Percentiles rank a stretch among this genome's conserved stretches.
Conservation (phyloP, 2,113 vertebrate species). For the Damaliscus lunatus region DNA sequence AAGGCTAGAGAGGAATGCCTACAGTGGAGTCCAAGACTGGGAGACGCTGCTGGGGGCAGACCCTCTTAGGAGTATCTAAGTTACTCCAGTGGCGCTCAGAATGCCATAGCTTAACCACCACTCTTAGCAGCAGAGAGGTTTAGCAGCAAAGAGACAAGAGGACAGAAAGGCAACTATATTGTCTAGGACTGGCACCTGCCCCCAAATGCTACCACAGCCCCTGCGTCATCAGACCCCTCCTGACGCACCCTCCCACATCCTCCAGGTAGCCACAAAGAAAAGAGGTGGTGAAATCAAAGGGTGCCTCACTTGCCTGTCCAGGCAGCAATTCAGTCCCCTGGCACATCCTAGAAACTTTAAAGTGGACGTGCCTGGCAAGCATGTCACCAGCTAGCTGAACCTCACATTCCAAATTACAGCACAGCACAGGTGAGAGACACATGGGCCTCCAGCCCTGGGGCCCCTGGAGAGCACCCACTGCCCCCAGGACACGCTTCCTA, state of each 20-base stretch:
- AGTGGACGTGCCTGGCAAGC: not conserved
- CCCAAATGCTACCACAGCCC: not conserved
- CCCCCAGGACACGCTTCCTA: constrained; percentile 35
- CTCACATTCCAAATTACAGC: not conserved
- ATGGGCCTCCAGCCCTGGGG: not conserved
- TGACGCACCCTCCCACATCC: fast-evolving
- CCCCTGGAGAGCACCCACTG: fast-evolving
- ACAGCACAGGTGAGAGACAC: not conserved
- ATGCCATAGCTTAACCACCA: fast-evolving
- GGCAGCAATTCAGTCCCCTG: not conserved
- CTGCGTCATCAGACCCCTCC: not conserved
- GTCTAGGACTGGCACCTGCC: not conserved
- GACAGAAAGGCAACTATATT: not conserved
- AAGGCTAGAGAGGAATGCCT: not conserved
- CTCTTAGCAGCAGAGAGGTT: not conserved
- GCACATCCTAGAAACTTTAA: not conserved
- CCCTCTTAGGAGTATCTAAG: fast-evolving
- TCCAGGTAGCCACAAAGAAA: not conserved
- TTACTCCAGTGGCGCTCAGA: fast-evolving
- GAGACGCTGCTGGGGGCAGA: not conserved
- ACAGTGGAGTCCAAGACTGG: not conserved
- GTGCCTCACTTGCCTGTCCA: fast-evolving
- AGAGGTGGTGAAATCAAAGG: fast-evolving
- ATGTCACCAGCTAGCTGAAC: not conserved
- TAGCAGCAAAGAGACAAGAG: not conserved